These are phyloP conservation scores for Silurus asotus DNA, from an alignment of 2,113 vertebrate genomes.

Conservation along the genomic window DNA sequence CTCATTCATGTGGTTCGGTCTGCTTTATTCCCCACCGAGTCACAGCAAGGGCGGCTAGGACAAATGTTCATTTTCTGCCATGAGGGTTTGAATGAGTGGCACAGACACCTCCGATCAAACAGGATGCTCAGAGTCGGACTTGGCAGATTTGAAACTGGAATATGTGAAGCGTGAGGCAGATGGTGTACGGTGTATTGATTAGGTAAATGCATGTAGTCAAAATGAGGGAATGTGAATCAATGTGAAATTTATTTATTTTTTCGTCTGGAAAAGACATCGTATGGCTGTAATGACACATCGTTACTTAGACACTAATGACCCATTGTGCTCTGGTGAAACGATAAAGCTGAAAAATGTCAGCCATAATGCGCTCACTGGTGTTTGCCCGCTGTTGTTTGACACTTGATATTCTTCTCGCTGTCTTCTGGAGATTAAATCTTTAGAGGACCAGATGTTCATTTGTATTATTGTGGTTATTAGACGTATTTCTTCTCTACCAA, in stretches of 20 bases:
- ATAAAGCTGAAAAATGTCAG: slow-evolving; percentile 8
- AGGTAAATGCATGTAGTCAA: slow-evolving; percentile 7
- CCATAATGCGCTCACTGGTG: background rate
- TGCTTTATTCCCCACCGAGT: background rate
- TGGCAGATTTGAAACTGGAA: background rate
- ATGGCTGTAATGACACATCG: background rate
- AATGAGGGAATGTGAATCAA: background rate
- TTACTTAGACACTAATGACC: slow-evolving; percentile 30
- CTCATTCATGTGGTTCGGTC: background rate
- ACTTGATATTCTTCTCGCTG: background rate
- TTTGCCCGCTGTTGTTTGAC: background rate
- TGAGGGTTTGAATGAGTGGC: slow-evolving; percentile 71
- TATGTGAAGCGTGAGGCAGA: background rate
- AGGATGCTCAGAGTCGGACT: background rate
- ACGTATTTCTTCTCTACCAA: background rate
- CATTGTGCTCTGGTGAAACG: slow-evolving; percentile 19
- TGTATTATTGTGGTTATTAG: background rate
- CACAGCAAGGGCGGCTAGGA: slow-evolving; percentile 13
- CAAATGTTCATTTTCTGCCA: slow-evolving; percentile 77
- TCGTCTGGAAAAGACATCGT: background rate
- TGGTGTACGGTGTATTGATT: slow-evolving; percentile 19
- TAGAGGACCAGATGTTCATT: background rate
- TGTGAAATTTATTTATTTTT: background rate
- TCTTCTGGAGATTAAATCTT: background rate
- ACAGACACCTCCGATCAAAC: slow-evolving; percentile 64